Evolutionary conservation across 2,113 vertebrate genomes (phyloP).

Genomic region (Oreochromis niloticus): DNA sequence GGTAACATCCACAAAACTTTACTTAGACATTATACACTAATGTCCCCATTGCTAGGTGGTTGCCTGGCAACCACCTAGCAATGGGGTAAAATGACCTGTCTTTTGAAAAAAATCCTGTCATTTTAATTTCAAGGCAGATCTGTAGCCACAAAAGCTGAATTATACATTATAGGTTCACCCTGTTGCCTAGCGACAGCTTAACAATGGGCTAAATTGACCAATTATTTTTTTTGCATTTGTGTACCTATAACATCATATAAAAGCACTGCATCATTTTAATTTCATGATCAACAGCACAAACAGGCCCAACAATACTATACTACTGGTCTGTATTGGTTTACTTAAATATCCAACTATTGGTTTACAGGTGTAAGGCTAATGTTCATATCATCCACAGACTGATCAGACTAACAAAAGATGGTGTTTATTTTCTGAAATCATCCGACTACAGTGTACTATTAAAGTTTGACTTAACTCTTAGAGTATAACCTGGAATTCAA

Average conservation of each 20-base stretch:
- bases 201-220: neutral
- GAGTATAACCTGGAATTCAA: slow-evolving; percentile 29
- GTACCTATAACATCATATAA: neutral
- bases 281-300: neutral
- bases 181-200: neutral
- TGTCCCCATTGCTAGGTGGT: too few species aligned
- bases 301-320: too few species aligned
- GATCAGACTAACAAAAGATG: neutral
- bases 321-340: neutral
- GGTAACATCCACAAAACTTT: neutral
- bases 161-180: neutral
- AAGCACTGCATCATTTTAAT: neutral
- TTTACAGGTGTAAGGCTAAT: neutral
- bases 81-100: neutral
- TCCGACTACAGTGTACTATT: neutral
- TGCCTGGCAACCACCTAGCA: neutral
- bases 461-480: slow-evolving; percentile 19
- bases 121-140: neutral
- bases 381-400: neutral
- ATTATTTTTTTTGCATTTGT: neutral
- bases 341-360: neutral
- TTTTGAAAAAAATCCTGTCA: neutral
- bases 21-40: neutral
- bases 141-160: neutral
- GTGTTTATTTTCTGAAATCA: neutral